Percentiles rank a stretch among this genome's conserved stretches.
These are phyloP conservation scores for Platyura marginata DNA, from an alignment of 1,140 invertebrate genomes.

Conservation along the genomic window DNA sequence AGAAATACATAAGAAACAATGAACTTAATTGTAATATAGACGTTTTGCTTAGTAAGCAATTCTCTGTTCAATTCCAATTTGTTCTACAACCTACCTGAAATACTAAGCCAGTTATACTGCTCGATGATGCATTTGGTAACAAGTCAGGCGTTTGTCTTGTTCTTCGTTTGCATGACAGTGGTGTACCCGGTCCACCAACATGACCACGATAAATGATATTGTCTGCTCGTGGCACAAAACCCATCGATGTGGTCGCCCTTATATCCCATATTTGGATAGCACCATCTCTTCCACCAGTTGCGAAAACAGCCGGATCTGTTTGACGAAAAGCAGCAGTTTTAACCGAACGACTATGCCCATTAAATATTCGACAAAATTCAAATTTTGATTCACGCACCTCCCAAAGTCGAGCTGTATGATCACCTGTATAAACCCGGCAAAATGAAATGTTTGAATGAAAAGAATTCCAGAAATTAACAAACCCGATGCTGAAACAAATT, in stretches of 20 bases:
- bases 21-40: too few relatives aligned
- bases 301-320: constrained; percentile 52
- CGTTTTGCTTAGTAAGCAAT: neutral
- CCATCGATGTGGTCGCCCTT: constrained; percentile 27
- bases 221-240: constrained; percentile 32
- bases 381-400: constrained; percentile 40
- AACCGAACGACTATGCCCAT: constrained; percentile 56
- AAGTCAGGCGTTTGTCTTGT: constrained; percentile 20
- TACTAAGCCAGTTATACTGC: constrained; percentile 57
- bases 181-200: constrained; percentile 27
- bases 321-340: constrained; percentile 56
- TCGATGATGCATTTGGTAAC: constrained; percentile 16
- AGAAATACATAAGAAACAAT: too few relatives aligned
- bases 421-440: constrained; percentile 30
- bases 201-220: constrained; percentile 42
- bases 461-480: neutral
- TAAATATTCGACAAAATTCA: constrained; percentile 34
- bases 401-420: constrained; percentile 61
- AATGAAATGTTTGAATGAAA: constrained; percentile 2
- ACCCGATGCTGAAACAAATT: constrained; percentile 59
- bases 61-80: neutral
- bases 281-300: constrained; percentile 68
- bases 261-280: constrained; percentile 71
- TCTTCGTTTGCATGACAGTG: constrained; percentile 26
- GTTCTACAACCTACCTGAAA: constrained; percentile 27